Evolutionary conservation across 2,113 vertebrate genomes (phyloP), one percentile per base, ranked within the genome.

Genomic region (Scalopus aquaticus): DNA sequence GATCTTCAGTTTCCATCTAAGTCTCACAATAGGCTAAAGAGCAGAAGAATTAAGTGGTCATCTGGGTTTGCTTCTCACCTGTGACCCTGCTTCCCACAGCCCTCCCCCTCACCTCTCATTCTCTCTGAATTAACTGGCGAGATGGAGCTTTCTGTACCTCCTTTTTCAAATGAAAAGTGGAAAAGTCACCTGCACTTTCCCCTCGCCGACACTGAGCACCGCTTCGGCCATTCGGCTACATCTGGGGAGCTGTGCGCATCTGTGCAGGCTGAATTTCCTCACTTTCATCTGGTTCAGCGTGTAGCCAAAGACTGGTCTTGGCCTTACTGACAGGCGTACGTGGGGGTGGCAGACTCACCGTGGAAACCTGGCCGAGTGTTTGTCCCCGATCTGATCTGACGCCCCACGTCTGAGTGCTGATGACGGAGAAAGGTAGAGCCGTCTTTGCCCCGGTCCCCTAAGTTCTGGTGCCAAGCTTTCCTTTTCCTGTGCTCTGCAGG

Each of bases 401-500:
- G 28, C 9, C 46, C 77, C 35, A 24, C 0, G 20, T 9, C 24
- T 1, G 15, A 35, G 73, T 2, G 5, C 7, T 35, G 9, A 60
- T 0, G 9, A 30, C 13, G 35, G 72, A 26, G 72, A 26, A 17
- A n/a, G n/a, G 26, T 6, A 9, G 60, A 22, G 6, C n/a, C 3
- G 7, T 80, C 16, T 84, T 89, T 94, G 96, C 96, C 95, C 84
- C 88, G 92, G 78, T 64, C 80, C 93, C 92, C 90, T 96, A 87
- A 78, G 64, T 97, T 91, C 97, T 94, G 67, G 95, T 97, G 95
- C 95, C 80, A 97, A 96, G 88, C 91, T 72, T 96, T 97, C 96
- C 74, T 96, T 97, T 97, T 96, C 91, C 94, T 97, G 96, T 95
- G 94, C 91, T 97, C 95, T 96, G 96, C 97, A 98, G 97, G 97